Conservation (phyloP, 2,797 vertebrate species). For the Cichlasoma orientale region DNA sequence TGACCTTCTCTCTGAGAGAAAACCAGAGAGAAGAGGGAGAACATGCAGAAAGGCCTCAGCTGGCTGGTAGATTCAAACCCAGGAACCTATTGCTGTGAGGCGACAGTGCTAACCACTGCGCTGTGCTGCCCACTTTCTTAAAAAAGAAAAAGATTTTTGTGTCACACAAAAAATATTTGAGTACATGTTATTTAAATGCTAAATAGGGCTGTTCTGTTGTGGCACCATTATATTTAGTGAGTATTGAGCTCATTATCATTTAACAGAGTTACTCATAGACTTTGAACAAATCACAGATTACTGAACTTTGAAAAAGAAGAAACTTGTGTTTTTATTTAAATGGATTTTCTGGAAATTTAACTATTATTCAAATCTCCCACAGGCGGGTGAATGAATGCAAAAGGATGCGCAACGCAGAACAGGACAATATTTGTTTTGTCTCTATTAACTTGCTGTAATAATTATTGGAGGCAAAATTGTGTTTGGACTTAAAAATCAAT, state of each 20-base stretch:
- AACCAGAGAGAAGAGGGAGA: background rate
- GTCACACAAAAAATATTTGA: background rate
- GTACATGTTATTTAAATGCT: background rate
- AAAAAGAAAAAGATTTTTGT: too few relatives aligned
- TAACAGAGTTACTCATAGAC: background rate
- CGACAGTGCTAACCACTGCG: background rate
- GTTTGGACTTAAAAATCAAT: background rate
- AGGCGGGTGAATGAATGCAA: background rate
- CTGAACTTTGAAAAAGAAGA: too few relatives aligned
- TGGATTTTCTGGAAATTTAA: background rate
- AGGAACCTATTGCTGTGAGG: background rate
- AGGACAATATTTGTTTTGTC: background rate
- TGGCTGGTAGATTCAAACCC: background rate
- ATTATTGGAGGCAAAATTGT: background rate
- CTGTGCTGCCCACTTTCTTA: background rate
- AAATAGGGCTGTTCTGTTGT: background rate
- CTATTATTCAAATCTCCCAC: background rate
- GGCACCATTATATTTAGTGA: accelerated
- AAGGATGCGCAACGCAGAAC: background rate
- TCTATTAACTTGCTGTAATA: background rate
- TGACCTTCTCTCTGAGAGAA: background rate
- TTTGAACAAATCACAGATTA: too few relatives aligned
- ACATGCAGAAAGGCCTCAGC: background rate
- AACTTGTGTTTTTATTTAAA: background rate
- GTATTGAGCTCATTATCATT: background rate